phyloP scores from a whole-genome alignment of 2,888 invertebrate genomes.

The Diplolepis rosae region DNA sequence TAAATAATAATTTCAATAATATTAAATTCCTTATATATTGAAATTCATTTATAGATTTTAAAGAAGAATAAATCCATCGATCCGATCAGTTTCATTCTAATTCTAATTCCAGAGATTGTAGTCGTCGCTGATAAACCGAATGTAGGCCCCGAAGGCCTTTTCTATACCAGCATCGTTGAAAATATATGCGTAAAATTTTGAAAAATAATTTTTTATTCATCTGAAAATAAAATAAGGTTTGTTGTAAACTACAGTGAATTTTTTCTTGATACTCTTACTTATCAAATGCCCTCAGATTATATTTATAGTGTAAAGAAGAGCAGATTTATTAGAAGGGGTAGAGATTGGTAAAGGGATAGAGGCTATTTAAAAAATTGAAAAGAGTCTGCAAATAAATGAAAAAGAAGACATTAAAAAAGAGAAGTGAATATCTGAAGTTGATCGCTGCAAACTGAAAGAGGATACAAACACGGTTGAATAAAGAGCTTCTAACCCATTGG shows the following conservation, averaged over 20 bases:
- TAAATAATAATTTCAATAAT: too few relatives aligned
- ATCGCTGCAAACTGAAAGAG: slow-evolving; percentile 18
- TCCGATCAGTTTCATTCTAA: too few relatives aligned
- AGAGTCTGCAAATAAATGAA: neutral
- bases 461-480: slow-evolving; percentile 23
- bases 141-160: too few relatives aligned
- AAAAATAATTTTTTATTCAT: too few relatives aligned
- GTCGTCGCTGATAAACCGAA: too few relatives aligned
- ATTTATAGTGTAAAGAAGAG: neutral
- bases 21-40: too few relatives aligned
- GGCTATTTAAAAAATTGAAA: neutral
- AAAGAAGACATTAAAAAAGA: slow-evolving; percentile 12
- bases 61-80: too few relatives aligned
- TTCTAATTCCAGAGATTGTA: too few relatives aligned
- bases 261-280: neutral
- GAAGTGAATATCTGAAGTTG: slow-evolving; percentile 14
- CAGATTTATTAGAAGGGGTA: slow-evolving; percentile 7
- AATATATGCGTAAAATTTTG: too few relatives aligned
- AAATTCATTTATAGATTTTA: too few relatives aligned
- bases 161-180: too few relatives aligned
- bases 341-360: too few relatives aligned
- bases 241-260: neutral
- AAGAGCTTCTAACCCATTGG: slow-evolving; percentile 19
- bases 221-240: neutral
- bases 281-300: neutral